Conservation (phyloP, 2,888 invertebrate species). For the Caenorhabditis becei region DNA sequence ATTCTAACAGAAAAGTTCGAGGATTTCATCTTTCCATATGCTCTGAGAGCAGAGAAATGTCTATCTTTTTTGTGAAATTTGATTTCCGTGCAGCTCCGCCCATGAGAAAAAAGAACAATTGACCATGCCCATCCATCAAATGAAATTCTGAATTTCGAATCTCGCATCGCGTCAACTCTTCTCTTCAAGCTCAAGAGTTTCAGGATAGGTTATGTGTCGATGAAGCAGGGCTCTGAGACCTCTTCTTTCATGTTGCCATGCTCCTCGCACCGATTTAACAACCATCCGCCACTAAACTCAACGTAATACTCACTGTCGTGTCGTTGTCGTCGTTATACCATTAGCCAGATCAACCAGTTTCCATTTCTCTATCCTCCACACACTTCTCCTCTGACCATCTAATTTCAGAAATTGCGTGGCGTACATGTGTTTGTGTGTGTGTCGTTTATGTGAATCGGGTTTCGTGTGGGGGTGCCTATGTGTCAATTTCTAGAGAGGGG, state of each 20-base stretch:
- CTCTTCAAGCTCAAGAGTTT: background rate
- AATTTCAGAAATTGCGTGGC: constrained; percentile 58
- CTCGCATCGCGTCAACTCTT: too few relatives aligned
- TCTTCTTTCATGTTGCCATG: constrained; percentile 53
- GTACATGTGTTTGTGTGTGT: constrained; percentile 33
- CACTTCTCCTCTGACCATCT: constrained; percentile 15
- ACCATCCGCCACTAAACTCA: constrained; percentile 39
- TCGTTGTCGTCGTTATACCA: constrained; percentile 5
- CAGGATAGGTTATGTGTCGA: constrained; percentile 31
- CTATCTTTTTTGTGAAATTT: background rate
- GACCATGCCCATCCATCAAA: background rate
- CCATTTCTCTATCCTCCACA: background rate
- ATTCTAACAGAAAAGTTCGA: background rate
- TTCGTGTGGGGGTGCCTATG: constrained; percentile 33
- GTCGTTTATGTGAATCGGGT: constrained; percentile 53
- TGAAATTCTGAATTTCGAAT: background rate
- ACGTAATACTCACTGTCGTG: constrained; percentile 37
- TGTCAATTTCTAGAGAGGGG: constrained; percentile 35
- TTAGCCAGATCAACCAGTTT: constrained; percentile 37
- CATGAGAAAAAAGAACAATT: background rate
- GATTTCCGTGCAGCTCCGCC: background rate
- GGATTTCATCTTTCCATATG: background rate
- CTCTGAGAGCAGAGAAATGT: background rate
- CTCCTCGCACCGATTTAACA: constrained; percentile 39
- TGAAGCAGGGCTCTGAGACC: constrained; percentile 41